Evolutionary conservation across 2,797 vertebrate species (phyloP).

Genomic region (Babyrousa celebensis): DNA sequence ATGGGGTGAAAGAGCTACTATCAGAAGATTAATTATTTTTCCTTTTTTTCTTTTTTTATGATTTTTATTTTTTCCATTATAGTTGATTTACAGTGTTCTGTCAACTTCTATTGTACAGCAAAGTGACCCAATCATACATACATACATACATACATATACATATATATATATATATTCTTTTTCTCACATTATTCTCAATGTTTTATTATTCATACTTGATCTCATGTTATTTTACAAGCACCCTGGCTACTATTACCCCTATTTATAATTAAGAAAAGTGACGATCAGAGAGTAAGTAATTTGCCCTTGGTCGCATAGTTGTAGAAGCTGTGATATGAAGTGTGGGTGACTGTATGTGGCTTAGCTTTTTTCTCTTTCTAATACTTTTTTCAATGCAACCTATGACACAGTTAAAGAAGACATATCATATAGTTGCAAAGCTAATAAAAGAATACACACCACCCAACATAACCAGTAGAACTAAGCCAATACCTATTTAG

Average conservation of each 20-base stretch:
- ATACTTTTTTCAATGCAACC: background rate
- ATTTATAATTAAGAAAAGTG: constrained; percentile 44
- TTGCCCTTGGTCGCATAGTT: background rate
- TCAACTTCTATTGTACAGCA: no score
- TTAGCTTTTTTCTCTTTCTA: constrained; percentile 25
- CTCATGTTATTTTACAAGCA: constrained; percentile 35
- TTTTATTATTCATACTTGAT: constrained; percentile 46
- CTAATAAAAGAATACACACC: background rate
- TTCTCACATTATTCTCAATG: background rate
- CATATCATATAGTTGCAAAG: background rate
- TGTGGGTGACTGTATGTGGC: background rate
- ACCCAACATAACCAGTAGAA: background rate
- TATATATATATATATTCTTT: no score
- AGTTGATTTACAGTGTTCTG: no score
- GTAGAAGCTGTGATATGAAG: background rate
- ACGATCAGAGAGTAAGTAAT: constrained; percentile 24
- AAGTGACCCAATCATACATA: no score
- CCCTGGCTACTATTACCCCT: background rate
- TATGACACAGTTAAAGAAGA: background rate
- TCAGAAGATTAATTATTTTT: constrained; percentile 56
- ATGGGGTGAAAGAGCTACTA: background rate
- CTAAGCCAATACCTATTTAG: background rate
- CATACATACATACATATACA: no score
- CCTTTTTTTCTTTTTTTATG: no score
- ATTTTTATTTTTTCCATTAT: no score